Percentiles rank a stretch among this genome's conserved stretches.
Conservation (phyloP, 2,113 vertebrate genomes). For the Leucosticte australis region DNA sequence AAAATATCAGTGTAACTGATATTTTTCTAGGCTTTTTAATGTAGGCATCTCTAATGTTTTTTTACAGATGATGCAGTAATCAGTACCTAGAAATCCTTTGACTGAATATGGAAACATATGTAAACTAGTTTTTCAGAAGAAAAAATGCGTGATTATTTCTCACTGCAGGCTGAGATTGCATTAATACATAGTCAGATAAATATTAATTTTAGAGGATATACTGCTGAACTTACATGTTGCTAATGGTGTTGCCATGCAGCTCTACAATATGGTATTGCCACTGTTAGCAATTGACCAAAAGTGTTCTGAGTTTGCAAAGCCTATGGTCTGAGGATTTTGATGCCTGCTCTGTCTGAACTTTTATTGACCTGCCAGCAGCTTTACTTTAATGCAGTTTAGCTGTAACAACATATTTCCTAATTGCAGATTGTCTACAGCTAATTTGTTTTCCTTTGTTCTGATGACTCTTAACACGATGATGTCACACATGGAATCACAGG, state of each 20-base stretch:
- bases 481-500: neutral
- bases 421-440: neutral
- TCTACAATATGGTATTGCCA: neutral
- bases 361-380: neutral
- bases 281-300: neutral
- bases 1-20: neutral
- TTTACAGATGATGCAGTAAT: neutral
- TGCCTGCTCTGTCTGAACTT: neutral
- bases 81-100: neutral
- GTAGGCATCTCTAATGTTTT: neutral
- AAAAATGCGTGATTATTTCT: neutral
- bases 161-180: neutral
- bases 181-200: neutral
- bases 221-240: neutral
- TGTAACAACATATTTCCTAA: neutral
- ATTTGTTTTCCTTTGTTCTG: neutral
- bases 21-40: neutral
- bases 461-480: fast-evolving
- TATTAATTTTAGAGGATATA: neutral
- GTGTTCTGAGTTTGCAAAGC: neutral
- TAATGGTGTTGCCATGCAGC: neutral
- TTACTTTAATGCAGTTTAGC: neutral
- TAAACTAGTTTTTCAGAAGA: neutral
- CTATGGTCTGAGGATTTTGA: neutral
- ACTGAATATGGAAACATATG: neutral